A percentile compares a stretch with the other conserved stretches of the same genome.
Conservation (phyloP, 2,797 vertebrate genomes). For the Pampus argenteus region DNA sequence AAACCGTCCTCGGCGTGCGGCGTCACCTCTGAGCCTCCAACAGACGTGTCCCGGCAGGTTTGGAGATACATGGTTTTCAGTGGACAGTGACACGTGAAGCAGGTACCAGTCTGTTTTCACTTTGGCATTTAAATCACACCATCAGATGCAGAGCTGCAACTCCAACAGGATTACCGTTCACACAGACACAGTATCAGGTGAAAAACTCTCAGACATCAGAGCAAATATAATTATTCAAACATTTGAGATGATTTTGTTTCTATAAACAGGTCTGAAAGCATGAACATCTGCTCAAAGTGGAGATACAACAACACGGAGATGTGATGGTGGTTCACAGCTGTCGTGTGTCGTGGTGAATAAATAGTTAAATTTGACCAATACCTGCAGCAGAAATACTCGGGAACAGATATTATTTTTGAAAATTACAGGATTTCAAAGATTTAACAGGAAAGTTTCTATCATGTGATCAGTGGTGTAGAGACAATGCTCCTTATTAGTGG, state of each 20-base stretch:
- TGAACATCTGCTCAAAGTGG: not conserved
- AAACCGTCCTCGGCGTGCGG: not conserved
- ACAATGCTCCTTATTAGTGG: not conserved
- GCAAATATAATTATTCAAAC: not conserved
- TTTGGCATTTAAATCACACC: constrained; percentile 66
- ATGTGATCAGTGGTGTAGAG: not conserved
- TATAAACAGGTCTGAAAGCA: not conserved
- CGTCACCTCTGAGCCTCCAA: not conserved
- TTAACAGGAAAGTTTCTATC: not conserved
- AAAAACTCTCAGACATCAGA: not conserved
- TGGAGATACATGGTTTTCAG: constrained; percentile 6
- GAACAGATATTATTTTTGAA: not conserved
- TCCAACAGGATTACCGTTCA: not conserved
- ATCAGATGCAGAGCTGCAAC: not conserved
- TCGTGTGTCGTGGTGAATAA: not conserved
- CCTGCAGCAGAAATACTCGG: not conserved
- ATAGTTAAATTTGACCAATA: constrained; percentile 3
- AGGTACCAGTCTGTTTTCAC: constrained; percentile 70
- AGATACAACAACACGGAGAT: not conserved
- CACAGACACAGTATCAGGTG: not conserved
- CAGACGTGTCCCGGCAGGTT: not conserved
- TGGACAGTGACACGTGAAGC: constrained; percentile 35
- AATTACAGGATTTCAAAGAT: not conserved
- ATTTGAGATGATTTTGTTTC: not conserved
- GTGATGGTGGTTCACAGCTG: not conserved